phyloP scores from a whole-genome alignment of 2,888 invertebrate genomes.

The Harpagoxenus sublaevis region DNA sequence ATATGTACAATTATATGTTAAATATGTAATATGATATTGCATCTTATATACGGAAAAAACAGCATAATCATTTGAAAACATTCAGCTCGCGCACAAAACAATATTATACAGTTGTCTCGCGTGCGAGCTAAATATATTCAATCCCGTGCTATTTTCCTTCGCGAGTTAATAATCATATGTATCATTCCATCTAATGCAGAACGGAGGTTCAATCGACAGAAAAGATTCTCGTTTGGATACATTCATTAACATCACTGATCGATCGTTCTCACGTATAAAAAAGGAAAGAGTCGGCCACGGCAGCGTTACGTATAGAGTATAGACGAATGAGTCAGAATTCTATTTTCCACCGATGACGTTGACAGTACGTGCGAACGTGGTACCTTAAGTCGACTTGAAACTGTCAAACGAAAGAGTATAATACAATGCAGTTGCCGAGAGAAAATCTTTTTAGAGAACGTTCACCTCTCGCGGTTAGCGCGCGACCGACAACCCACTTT shows the following conservation, averaged over 20 bases:
- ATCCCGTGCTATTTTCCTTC: slow-evolving; percentile 16
- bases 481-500: slow-evolving; percentile 84
- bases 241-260: slow-evolving; percentile 31
- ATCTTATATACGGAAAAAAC: background rate
- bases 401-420: slow-evolving; percentile 51
- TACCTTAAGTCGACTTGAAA: slow-evolving; percentile 8
- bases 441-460: slow-evolving; percentile 84
- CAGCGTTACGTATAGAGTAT: slow-evolving; percentile 30
- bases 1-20: background rate
- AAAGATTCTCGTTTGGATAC: slow-evolving; percentile 10
- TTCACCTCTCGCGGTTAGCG: slow-evolving; percentile 79
- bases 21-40: background rate
- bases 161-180: slow-evolving; percentile 19
- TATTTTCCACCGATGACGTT: slow-evolving; percentile 42
- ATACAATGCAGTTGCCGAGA: slow-evolving; percentile 81
- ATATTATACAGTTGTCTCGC: background rate
- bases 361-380: background rate
- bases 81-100: background rate
- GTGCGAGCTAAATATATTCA: slow-evolving; percentile 32
- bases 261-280: slow-evolving; percentile 44
- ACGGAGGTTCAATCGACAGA: background rate
- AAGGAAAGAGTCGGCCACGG: slow-evolving; percentile 29
- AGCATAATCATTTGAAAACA: background rate
- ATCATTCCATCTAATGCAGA: slow-evolving; percentile 1
- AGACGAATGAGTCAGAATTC: slow-evolving; percentile 37